These are phyloP conservation scores for Rhadina sibilatrix DNA, from an alignment of 2,113 vertebrate genomes.

Conservation along the genomic window DNA sequence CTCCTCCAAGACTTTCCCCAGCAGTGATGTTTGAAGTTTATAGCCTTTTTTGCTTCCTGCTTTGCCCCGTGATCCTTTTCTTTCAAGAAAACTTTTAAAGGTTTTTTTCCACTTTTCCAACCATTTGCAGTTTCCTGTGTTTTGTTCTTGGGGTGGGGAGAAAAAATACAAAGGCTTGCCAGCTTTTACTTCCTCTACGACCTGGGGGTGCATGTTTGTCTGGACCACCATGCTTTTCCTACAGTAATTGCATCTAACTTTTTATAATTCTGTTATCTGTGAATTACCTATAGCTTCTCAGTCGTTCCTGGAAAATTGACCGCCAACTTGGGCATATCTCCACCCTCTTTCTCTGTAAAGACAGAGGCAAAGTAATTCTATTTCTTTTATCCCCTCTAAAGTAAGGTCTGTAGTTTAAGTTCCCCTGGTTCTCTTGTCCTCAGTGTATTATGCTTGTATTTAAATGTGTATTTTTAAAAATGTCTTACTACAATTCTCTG, in stretches of 20 bases:
- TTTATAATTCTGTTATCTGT: slow-evolving; percentile 61
- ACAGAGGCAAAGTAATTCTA: slow-evolving; percentile 72
- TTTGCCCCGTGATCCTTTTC: slow-evolving; percentile 41
- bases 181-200: slow-evolving; percentile 20
- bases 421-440: slow-evolving; percentile 45
- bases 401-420: slow-evolving; percentile 62
- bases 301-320: slow-evolving; percentile 75
- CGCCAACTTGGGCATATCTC: slow-evolving; percentile 76
- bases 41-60: slow-evolving; percentile 30
- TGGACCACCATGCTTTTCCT: slow-evolving; percentile 58
- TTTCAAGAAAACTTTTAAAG: background rate
- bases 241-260: slow-evolving; percentile 53
- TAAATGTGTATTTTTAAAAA: background rate
- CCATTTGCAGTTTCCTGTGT: slow-evolving; percentile 37
- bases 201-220: slow-evolving; percentile 56
- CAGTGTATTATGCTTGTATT: slow-evolving; percentile 28
- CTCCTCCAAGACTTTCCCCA: slow-evolving; percentile 24
- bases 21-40: slow-evolving; percentile 42
- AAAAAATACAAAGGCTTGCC: slow-evolving; percentile 10
- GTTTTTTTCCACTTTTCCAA: slow-evolving; percentile 19
- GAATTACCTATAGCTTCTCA: slow-evolving; percentile 73
- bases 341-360: slow-evolving; percentile 79
- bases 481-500: background rate
- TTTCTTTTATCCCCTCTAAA: slow-evolving; percentile 57
- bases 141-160: slow-evolving; percentile 38